Evolutionary conservation across 2,797 vertebrate genomes (phyloP).

Genomic region (Buphagus erythrorhynchus): DNA sequence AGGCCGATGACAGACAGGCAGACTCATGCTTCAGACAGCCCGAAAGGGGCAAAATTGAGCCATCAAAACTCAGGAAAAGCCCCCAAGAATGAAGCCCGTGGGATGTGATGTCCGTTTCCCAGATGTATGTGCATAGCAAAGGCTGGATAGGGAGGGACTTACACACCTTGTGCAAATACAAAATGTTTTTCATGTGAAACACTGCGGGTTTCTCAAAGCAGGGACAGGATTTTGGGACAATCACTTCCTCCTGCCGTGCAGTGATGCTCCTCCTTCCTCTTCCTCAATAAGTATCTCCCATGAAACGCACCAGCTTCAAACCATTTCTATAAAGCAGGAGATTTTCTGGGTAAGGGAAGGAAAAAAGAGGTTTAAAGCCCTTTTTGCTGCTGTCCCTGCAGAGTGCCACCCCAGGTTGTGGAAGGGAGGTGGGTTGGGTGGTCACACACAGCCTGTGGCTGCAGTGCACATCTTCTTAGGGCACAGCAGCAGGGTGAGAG

Average conservation of each 20-base stretch:
- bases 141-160: not conserved
- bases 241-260: fast-evolving
- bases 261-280: not conserved
- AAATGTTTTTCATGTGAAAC: not conserved
- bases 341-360: not conserved
- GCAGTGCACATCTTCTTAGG: not conserved
- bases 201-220: not conserved
- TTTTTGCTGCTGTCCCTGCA: not conserved
- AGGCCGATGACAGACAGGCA: not conserved
- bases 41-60: slow-evolving; percentile 8
- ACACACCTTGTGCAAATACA: fast-evolving
- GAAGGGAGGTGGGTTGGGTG: not conserved
- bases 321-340: not conserved
- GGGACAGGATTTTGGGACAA: not conserved
- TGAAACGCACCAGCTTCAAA: fast-evolving
- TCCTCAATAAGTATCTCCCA: not conserved
- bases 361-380: not conserved
- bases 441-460: not conserved
- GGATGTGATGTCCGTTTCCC: not conserved
- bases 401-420: not conserved
- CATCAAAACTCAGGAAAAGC: not conserved
- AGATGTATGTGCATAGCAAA: fast-evolving
- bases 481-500: not conserved
- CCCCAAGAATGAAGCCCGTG: not conserved
- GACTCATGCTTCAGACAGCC: not conserved